phyloP scores from a whole-genome alignment of 2,113 vertebrate species.

The Malaclemys terrapin region DNA sequence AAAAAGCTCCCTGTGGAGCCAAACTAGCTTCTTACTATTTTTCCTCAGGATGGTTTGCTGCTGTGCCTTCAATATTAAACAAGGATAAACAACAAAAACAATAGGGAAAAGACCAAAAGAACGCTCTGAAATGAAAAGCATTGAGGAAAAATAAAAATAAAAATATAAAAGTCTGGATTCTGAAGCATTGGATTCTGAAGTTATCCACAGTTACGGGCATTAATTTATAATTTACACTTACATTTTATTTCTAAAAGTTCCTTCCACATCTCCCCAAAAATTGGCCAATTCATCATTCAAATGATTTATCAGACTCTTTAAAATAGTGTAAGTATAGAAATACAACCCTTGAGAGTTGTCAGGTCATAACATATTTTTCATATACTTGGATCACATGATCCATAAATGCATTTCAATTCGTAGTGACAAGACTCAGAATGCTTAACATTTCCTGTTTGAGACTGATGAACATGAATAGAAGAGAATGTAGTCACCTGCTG shows the following conservation, averaged over 20 bases:
- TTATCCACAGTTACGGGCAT: neutral
- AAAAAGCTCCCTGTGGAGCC: too few species aligned
- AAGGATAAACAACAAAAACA: neutral
- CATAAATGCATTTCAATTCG: neutral
- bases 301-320: neutral
- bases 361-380: neutral
- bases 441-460: neutral
- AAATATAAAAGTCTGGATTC: neutral
- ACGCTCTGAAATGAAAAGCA: neutral
- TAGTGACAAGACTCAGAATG: neutral
- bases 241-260: neutral
- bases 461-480: neutral
- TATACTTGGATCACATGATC: neutral
- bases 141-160: neutral
- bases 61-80: neutral
- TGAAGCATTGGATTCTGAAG: neutral
- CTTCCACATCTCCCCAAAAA: neutral
- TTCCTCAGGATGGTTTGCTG: too few species aligned
- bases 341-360: neutral
- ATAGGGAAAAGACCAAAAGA: neutral
- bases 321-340: constrained; percentile 34
- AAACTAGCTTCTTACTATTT: too few species aligned
- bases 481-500: constrained; percentile 88
- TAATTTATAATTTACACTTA: neutral
- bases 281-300: neutral